Conservation (phyloP, 2,113 vertebrate species). For the Urocynchramus pylzowi region DNA sequence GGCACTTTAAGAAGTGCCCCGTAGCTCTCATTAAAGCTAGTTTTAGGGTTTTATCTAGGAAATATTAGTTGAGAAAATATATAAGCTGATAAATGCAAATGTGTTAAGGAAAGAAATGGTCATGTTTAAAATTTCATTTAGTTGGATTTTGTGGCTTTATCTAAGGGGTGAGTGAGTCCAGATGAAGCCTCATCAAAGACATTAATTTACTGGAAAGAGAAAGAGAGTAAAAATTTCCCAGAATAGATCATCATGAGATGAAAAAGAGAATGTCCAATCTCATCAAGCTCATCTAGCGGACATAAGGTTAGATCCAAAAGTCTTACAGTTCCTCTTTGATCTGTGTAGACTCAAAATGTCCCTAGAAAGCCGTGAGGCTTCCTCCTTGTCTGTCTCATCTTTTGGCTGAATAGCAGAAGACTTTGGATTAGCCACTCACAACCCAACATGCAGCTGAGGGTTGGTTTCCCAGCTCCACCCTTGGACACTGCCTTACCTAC, state of each 20-base stretch:
- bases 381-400: background rate
- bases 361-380: background rate
- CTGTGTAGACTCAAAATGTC: background rate
- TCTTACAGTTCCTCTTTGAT: background rate
- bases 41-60: background rate
- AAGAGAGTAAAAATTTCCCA: background rate
- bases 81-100: conserved; percentile 53
- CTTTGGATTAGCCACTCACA: background rate
- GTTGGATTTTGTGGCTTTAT: conserved; percentile 34
- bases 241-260: background rate
- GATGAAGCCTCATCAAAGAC: conserved; percentile 46
- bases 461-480: background rate
- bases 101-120: conserved; percentile 2
- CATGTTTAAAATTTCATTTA: conserved; percentile 40
- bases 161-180: conserved; percentile 33
- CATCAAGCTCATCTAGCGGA: background rate
- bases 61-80: conserved; percentile 26
- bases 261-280: background rate
- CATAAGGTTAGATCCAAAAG: background rate
- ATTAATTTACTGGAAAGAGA: conserved; percentile 6
- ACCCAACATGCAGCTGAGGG: background rate
- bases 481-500: background rate
- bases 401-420: background rate
- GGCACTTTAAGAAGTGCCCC: background rate
- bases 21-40: background rate